These are phyloP conservation scores for Etia nguti DNA, from an alignment of 2,113 vertebrate genomes.

Conservation along the genomic window DNA sequence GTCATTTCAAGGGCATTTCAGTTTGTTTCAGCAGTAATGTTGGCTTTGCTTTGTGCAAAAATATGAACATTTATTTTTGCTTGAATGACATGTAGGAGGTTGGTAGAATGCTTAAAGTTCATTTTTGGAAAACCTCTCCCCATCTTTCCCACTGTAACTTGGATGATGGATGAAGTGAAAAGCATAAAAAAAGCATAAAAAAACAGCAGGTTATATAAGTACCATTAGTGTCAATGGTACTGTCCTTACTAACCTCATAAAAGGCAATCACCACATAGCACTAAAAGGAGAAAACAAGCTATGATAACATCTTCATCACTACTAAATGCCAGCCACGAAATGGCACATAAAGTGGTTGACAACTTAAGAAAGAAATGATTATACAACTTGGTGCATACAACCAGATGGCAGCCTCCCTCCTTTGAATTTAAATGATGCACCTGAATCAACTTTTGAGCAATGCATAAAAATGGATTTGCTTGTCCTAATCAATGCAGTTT, in stretches of 20 bases:
- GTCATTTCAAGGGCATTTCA: not conserved
- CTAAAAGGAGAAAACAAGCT: slow-evolving; percentile 10
- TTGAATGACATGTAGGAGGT: not conserved
- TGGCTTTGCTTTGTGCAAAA: not conserved
- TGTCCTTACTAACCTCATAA: not conserved
- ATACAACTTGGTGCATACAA: slow-evolving; percentile 2
- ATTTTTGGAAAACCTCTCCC: not conserved
- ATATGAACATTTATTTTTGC: not conserved
- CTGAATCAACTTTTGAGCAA: slow-evolving; percentile 48
- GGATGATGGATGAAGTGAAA: not conserved
- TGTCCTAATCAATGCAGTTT: slow-evolving; percentile 42
- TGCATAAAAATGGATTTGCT: slow-evolving; percentile 49
- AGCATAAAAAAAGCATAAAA: not conserved
- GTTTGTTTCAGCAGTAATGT: not conserved
- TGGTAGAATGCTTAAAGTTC: not conserved
- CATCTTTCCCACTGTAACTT: not conserved
- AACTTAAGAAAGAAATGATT: not conserved
- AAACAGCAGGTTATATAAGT: not conserved
- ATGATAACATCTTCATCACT: not conserved
- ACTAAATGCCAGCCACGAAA: not conserved
- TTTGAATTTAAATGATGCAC: slow-evolving; percentile 42
- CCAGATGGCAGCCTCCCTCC: slow-evolving; percentile 23
- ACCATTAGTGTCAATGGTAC: not conserved
- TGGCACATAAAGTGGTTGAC: not conserved
- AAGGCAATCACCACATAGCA: not conserved